Evolutionary conservation across 2,888 invertebrate species (phyloP).

Genomic region (Mesorhabditis sp.): DNA sequence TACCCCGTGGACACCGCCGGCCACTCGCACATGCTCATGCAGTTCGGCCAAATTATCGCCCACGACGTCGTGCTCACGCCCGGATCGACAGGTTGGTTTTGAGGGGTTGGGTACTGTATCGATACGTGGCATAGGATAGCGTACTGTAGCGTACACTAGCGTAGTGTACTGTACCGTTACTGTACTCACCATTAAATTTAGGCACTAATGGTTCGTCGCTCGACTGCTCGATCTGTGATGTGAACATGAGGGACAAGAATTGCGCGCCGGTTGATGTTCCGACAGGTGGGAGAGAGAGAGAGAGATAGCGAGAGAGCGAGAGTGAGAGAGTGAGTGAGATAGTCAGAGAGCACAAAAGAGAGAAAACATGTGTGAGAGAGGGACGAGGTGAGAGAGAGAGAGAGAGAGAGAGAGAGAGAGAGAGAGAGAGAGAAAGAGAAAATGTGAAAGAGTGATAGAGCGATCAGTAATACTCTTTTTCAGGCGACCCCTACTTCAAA

Average conservation of each 20-base stretch:
- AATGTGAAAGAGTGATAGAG: neutral
- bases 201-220: constrained; percentile 34
- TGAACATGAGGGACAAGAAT: constrained; percentile 69
- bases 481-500: constrained; percentile 62
- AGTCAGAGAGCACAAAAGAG: too few species aligned
- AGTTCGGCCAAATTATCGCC: constrained; percentile 87
- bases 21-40: constrained; percentile 69
- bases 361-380: too few species aligned
- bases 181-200: constrained; percentile 1
- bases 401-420: neutral
- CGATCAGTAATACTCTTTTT: neutral
- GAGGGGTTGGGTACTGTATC: too few species aligned
- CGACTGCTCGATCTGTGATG: constrained; percentile 70
- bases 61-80: constrained; percentile 90
- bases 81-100: constrained; percentile 60
- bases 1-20: constrained; percentile 18
- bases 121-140: too few species aligned
- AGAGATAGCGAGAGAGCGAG: neutral
- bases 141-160: too few species aligned
- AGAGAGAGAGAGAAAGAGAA: too few species aligned
- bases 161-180: constrained; percentile 5
- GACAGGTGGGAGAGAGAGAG: constrained; percentile 15
- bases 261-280: constrained; percentile 82
- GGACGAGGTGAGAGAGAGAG: constrained; percentile 10
- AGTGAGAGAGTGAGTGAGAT: too few species aligned